A percentile compares a stretch with the other conserved stretches of the same genome.
These are phyloP conservation scores for Panagrolaimus sp. DNA, from an alignment of 1,140 invertebrate species.

Conservation along the genomic window DNA sequence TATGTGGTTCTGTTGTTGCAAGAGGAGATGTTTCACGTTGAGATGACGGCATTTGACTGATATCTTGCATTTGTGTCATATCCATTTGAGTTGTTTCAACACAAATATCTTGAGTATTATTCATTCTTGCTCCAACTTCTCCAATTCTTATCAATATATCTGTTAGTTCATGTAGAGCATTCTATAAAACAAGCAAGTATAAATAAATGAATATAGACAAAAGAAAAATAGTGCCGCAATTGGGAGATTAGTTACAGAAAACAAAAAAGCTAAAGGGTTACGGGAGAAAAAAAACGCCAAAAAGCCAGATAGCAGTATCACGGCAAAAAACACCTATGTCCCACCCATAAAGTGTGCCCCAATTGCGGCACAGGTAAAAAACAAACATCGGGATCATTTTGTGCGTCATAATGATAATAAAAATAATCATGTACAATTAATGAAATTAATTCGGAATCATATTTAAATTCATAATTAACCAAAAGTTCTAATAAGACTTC, in stretches of 20 bases:
- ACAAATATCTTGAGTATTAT: not conserved
- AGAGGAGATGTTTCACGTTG: not conserved
- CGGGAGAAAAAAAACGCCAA: too few relatives aligned
- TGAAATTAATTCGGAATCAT: not conserved
- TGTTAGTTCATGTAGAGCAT: not conserved
- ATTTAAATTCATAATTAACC: not conserved
- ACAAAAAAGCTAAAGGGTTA: too few relatives aligned
- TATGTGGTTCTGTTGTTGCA: not conserved
- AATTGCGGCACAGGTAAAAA: too few relatives aligned
- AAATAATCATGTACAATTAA: not conserved
- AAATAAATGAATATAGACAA: too few relatives aligned
- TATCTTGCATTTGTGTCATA: not conserved
- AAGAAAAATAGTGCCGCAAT: too few relatives aligned
- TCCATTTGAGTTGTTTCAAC: not conserved
- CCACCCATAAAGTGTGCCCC: too few relatives aligned
- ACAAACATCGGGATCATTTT: slow-evolving; percentile 1
- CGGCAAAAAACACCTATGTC: too few relatives aligned
- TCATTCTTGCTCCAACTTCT: not conserved
- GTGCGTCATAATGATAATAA: not conserved
- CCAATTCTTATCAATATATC: not conserved
- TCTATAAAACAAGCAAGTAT: not conserved
- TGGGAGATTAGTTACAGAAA: too few relatives aligned
- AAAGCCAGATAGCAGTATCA: too few relatives aligned
- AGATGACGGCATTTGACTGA: not conserved
- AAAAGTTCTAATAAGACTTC: not conserved